Base-by-base conservation (phyloP, 2,797 vertebrate genomes). In the Cuniculus paca region DNA sequence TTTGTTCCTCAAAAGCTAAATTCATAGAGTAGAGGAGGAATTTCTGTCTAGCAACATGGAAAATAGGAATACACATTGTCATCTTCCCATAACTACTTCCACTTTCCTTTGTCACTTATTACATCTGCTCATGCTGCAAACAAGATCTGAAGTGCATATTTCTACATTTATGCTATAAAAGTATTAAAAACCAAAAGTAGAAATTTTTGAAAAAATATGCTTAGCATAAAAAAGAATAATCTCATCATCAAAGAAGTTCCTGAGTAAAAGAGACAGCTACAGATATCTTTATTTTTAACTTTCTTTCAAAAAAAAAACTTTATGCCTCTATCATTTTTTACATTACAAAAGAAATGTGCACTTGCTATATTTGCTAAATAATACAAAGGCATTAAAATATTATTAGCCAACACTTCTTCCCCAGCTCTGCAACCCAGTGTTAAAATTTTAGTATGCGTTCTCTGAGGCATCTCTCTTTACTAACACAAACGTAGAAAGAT, bases 351-450 rank as follows among this genome's bases (percentile, higher is more conserved):
- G 50, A 75, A 87, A 93, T 70, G 16, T 75, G 6, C 28, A 68
- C 50, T 54, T 82, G 39, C 56, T 87, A 10, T 42, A 50, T 48
- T 79, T 90, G 31, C 11, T 91, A 87, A 97, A 88, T 96, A 93
- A 88, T 79, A 82, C 4, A 70, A 56, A 93, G 6, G 54, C n/a
- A 93, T 88, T 95, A 93, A 95, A 93, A 86, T 82, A 45, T 95
- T 89, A 95, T 86, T 82, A 91, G 58, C 20, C 17, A 56, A 56
- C 26, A 45, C 16, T 54, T 91, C 36, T 79, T 94, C 48, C 50
- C 31, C 4, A 45, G n/a, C 1, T 88, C 28, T 75, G 63, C 16
- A 88, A n/a, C 77, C 60, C n/a, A 88, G 88, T 34, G 61, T 95
- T 94, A 95, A 96, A 79, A 56, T 91, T 88, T 95, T 88, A 91